Conservation (phyloP, 1,140 invertebrate species). For the Euwallacea similis region DNA sequence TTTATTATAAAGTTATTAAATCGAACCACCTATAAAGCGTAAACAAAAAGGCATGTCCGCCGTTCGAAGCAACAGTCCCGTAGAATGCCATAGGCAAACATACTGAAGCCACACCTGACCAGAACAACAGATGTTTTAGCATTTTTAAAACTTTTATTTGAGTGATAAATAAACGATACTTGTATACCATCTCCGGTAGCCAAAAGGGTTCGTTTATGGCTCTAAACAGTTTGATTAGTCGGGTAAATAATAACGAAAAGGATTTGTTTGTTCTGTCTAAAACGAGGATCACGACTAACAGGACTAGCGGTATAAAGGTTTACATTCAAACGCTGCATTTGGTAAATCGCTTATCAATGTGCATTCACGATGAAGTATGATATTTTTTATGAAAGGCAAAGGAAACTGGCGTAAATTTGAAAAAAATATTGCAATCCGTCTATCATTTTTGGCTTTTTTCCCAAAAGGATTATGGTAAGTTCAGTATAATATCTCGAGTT, state of each 20-base stretch:
- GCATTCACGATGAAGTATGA: too few relatives aligned
- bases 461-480: too few relatives aligned
- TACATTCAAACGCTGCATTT: too few relatives aligned
- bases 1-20: conserved; percentile 5
- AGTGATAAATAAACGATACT: conserved; percentile 19
- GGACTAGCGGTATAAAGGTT: too few relatives aligned
- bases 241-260: background rate
- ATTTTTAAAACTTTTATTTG: conserved; percentile 21
- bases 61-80: too few relatives aligned
- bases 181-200: conserved; percentile 13
- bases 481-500: too few relatives aligned
- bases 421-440: too few relatives aligned
- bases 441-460: too few relatives aligned
- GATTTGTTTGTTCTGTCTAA: background rate
- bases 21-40: conserved; percentile 3
- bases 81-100: conserved; percentile 17
- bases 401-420: too few relatives aligned
- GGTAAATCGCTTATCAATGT: too few relatives aligned
- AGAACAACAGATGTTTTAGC: conserved; percentile 23
- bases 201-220: conserved; percentile 13
- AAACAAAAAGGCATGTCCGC: background rate
- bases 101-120: conserved; percentile 15
- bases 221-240: conserved; percentile 11
- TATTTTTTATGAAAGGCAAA: too few relatives aligned
- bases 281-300: background rate